A percentile compares a stretch with the other conserved stretches of the same genome.
phyloP scores from a whole-genome alignment of 2,888 invertebrate species.

The Masnerella sp. region DNA sequence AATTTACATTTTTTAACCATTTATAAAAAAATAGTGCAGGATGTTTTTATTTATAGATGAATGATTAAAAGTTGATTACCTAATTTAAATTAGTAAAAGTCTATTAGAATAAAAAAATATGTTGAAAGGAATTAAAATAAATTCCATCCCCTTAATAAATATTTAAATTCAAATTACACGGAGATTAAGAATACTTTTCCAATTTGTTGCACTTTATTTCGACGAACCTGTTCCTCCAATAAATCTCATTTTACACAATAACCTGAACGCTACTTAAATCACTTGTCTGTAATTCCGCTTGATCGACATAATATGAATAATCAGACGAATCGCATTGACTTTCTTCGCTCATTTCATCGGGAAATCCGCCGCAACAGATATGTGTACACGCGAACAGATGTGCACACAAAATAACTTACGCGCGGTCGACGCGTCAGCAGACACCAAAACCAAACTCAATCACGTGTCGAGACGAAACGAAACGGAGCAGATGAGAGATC shows the following conservation, averaged over 20 bases:
- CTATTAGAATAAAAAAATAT: no score
- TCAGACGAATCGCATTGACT: slow-evolving; percentile 27
- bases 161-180: no score
- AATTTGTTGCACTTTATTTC: no score
- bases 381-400: slow-evolving; percentile 31
- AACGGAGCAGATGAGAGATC: slow-evolving; percentile 15
- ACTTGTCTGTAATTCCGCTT: slow-evolving; percentile 14
- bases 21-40: no score
- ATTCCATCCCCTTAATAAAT: no score
- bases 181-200: no score
- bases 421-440: slow-evolving; percentile 14
- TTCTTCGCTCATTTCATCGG: slow-evolving; percentile 13
- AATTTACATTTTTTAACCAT: no score
- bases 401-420: slow-evolving; percentile 20
- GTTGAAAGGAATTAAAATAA: no score
- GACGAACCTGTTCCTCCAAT: no score
- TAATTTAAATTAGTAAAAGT: no score
- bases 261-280: slow-evolving; percentile 2
- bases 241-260: background rate
- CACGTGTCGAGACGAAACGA: slow-evolving; percentile 24
- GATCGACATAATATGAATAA: slow-evolving; percentile 25
- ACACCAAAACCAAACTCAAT: slow-evolving; percentile 26
- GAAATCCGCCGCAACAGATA: slow-evolving; percentile 18
- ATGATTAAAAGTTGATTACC: no score
- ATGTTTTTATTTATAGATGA: no score